These are phyloP conservation scores for Ceyx cyanopectus DNA, from an alignment of 2,113 vertebrate species.

Conservation along the genomic window DNA sequence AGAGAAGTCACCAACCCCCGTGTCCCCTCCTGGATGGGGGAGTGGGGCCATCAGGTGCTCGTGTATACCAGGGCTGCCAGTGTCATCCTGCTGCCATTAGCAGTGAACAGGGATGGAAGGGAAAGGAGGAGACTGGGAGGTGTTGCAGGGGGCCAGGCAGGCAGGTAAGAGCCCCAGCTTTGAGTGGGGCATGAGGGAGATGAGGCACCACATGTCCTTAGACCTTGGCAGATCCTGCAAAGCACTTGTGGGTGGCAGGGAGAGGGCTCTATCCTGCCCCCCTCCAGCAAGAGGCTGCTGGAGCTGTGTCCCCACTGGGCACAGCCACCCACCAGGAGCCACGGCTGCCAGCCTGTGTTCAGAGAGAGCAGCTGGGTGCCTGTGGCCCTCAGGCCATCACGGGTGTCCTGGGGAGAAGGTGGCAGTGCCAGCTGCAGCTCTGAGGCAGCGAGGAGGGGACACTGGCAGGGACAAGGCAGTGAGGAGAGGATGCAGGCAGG, in stretches of 20 bases:
- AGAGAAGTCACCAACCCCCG: background rate
- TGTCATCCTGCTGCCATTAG: background rate
- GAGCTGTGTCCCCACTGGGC: background rate
- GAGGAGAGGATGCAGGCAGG: background rate
- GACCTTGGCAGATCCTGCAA: rapidly evolving
- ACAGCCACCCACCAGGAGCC: background rate
- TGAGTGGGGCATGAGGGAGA: background rate
- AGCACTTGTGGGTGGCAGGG: background rate
- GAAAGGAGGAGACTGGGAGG: background rate
- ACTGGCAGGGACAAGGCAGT: background rate
- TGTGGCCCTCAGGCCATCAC: rapidly evolving
- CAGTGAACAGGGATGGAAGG: background rate
- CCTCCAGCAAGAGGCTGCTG: rapidly evolving
- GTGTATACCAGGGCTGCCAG: background rate
- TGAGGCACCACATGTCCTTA: rapidly evolving
- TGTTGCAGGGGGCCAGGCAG: background rate
- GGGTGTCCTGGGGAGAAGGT: background rate
- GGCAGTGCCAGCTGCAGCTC: background rate
- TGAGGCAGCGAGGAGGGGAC: background rate
- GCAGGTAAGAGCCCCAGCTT: background rate
- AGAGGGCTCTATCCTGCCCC: rapidly evolving
- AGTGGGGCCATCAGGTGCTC: rapidly evolving
- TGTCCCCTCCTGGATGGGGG: background rate
- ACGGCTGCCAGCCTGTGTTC: rapidly evolving
- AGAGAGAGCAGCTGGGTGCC: background rate